These are phyloP conservation scores for Platichthys flesus DNA, from an alignment of 2,113 vertebrate species.

Conservation along the genomic window DNA sequence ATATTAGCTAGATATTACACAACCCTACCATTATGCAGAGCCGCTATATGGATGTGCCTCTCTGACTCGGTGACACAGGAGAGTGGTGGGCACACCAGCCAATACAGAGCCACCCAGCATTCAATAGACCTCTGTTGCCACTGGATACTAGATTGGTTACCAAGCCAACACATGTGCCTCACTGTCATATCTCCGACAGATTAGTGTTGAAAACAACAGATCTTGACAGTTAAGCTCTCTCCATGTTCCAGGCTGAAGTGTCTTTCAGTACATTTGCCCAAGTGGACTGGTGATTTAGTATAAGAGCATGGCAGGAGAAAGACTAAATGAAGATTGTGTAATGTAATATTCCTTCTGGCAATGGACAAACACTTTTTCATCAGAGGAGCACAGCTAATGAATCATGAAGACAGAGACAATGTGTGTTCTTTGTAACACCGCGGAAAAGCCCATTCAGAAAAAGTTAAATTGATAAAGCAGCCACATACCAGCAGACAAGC, in stretches of 20 bases:
- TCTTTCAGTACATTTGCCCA: slow-evolving; percentile 10
- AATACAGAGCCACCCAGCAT: slow-evolving; percentile 73
- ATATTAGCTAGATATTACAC: slow-evolving; percentile 46
- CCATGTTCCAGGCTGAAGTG: slow-evolving; percentile 13
- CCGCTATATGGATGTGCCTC: slow-evolving; percentile 57
- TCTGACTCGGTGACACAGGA: slow-evolving; percentile 75
- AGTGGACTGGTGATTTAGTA: not conserved
- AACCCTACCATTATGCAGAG: slow-evolving; percentile 49
- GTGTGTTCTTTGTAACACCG: not conserved
- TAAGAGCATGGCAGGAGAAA: slow-evolving; percentile 25
- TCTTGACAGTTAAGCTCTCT: slow-evolving; percentile 61
- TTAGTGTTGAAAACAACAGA: slow-evolving; percentile 69
- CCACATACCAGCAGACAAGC: slow-evolving; percentile 1
- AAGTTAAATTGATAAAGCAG: not conserved
- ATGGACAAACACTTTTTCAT: slow-evolving; percentile 29
- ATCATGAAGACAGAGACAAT: slow-evolving; percentile 7
- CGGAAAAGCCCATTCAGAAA: slow-evolving; percentile 12
- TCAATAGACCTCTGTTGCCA: slow-evolving; percentile 83
- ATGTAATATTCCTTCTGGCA: slow-evolving; percentile 35
- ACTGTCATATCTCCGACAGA: slow-evolving; percentile 75
- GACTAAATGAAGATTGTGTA: slow-evolving; percentile 21
- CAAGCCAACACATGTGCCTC: slow-evolving; percentile 82
- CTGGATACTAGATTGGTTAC: slow-evolving; percentile 83
- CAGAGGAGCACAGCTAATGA: slow-evolving; percentile 22
- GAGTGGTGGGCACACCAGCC: slow-evolving; percentile 75